phyloP scores from a whole-genome alignment of 1,140 invertebrate genomes.

The Colletes gigas region DNA sequence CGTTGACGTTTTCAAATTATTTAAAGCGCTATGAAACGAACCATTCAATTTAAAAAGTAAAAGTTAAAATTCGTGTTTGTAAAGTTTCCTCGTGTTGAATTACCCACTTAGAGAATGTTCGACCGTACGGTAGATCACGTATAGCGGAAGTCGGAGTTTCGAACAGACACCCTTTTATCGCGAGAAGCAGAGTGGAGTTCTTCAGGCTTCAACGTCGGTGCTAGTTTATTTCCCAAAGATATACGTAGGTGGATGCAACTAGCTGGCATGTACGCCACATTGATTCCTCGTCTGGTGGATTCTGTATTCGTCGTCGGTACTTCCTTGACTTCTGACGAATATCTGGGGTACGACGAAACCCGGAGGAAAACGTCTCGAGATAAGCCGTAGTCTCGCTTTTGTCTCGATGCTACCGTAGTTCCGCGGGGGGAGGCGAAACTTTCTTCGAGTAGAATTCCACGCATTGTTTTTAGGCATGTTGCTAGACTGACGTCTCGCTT shows the following conservation, averaged over 20 bases:
- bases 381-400: conserved; percentile 43
- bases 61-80: no score
- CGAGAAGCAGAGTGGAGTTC: neutral
- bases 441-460: conserved; percentile 40
- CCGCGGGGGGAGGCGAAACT: conserved; percentile 5
- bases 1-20: no score
- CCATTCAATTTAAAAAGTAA: no score
- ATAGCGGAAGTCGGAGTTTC: neutral
- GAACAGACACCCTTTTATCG: neutral
- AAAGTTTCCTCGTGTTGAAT: no score
- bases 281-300: conserved; percentile 47
- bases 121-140: neutral
- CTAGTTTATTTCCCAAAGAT: conserved; percentile 38
- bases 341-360: conserved; percentile 16
- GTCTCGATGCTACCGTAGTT: conserved; percentile 21
- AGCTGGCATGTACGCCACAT: conserved; percentile 40
- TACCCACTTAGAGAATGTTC: no score
- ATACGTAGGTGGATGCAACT: conserved; percentile 39
- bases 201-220: conserved; percentile 1
- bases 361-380: conserved; percentile 50
- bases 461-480: conserved; percentile 20
- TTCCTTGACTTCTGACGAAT: conserved; percentile 47
- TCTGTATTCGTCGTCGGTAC: conserved; percentile 42
- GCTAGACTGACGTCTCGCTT: conserved; percentile 26
- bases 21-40: no score